Percentiles rank a stretch among this genome's conserved stretches.
Conservation (phyloP, 2,113 vertebrate genomes). For the Erythrolamprus reginae region DNA sequence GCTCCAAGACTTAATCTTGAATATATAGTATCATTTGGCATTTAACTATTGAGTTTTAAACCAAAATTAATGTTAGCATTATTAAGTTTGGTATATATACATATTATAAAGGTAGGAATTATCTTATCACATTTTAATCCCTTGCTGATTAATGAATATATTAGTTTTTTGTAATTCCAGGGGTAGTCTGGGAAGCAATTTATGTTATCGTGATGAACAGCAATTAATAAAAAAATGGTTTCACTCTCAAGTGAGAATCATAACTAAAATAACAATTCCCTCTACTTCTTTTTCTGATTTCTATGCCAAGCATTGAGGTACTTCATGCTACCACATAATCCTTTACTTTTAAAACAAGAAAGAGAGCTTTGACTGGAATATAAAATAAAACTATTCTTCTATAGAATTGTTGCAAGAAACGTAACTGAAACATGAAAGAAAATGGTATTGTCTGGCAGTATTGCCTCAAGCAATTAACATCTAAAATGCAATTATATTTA, state of each 20-base stretch:
- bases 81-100: neutral
- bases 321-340: neutral
- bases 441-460: neutral
- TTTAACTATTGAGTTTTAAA: neutral
- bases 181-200: neutral
- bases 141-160: neutral
- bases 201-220: neutral
- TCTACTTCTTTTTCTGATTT: neutral
- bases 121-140: neutral
- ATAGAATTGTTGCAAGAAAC: too few species aligned
- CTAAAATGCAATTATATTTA: neutral
- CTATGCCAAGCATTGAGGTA: neutral
- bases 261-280: neutral
- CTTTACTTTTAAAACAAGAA: neutral
- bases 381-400: too few species aligned
- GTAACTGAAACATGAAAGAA: neutral
- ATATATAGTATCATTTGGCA: neutral
- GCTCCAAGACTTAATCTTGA: neutral
- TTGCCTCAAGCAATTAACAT: neutral
- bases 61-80: neutral
- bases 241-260: neutral
- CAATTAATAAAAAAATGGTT: neutral
- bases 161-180: neutral
- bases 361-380: too few species aligned
- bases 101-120: neutral